Percentiles rank a stretch among this genome's conserved stretches.
These are phyloP conservation scores for Sylvilagus bachmani DNA, from an alignment of 2,113 vertebrate species.

Conservation along the genomic window DNA sequence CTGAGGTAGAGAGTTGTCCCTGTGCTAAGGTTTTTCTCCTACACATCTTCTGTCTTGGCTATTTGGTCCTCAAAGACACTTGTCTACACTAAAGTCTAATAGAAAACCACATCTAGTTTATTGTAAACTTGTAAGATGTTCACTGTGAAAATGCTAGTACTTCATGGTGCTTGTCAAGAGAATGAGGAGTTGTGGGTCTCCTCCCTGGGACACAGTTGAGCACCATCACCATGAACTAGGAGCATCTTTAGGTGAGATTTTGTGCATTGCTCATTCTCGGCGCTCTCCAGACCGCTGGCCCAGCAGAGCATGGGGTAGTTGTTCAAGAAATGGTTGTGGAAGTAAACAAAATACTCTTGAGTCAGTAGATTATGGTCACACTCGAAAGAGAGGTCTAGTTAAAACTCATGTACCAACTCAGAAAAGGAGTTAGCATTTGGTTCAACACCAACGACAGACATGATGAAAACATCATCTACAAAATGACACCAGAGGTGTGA, in stretches of 20 bases:
- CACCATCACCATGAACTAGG: neutral
- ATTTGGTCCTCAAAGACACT: neutral
- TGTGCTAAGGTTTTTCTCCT: neutral
- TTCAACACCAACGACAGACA: neutral
- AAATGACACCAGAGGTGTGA: neutral
- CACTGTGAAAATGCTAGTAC: neutral
- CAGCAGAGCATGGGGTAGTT: neutral
- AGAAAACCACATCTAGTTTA: neutral
- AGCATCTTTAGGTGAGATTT: neutral
- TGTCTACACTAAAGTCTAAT: neutral
- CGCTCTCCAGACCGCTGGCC: neutral
- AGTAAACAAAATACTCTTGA: constrained; percentile 33
- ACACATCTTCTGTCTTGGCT: neutral
- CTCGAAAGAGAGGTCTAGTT: neutral
- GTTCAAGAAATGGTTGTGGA: neutral
- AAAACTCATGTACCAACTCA: neutral
- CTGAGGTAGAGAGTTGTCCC: neutral
- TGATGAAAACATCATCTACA: constrained; percentile 3
- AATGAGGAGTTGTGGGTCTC: neutral
- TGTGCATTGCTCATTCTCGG: neutral
- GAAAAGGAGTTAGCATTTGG: constrained; percentile 29
- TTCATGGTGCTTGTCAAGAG: neutral
- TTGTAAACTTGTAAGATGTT: neutral
- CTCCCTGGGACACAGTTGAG: neutral
- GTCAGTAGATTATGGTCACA: neutral